Base-by-base conservation (phyloP, 2,888 invertebrate species). In the Eupithecia subfuscata region DNA sequence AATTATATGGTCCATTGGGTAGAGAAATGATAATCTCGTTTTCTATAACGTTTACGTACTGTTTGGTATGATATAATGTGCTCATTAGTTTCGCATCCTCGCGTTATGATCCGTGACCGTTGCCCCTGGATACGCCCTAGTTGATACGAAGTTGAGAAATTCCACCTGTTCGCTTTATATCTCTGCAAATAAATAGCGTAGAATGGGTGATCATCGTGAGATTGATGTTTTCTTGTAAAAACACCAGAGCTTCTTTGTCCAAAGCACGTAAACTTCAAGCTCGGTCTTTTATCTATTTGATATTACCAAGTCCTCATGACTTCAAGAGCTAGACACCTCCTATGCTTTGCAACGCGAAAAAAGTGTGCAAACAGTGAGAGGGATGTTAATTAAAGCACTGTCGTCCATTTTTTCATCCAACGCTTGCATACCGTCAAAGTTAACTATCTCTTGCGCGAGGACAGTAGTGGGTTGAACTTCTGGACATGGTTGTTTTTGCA, bases 401-500 rank as follows among this genome's bases (percentile, higher is more conserved):
- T 11, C 22, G 2, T 14, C n/a, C 8, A n/a, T 56, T 12, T 60
- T n/a, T 60, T 25, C 22, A 6, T 0, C 25, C 9, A 4, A 14
- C 6, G 11, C n/a, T 60, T 12, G 60, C 63, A 30, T 63, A 16
- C 63, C 30, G 30, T 2, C 25, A 1, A 3, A 18, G 7, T 9
- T 18, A 30, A 34, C 14, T 6, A 56, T 0, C 22, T 22, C 60
- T 5, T 60, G 25, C 12, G 18, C 60, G 6, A 60, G 6, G 60
- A 25, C 12, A 6, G 60, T 12, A 60, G 30, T 18, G 9, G 22
- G 18, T 34, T 30, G 30, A 48, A n/a, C 37, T 4, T 34, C 16
- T 40, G 43, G 40, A 43, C 25, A 30, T 30, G 64, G 30, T 77
- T 60, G 64, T 77, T 67, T 82, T 82, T 82, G 79, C 90, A 96